A percentile compares a stretch with the other conserved stretches of the same genome.
phyloP scores from a whole-genome alignment of 2,113 vertebrate species.

The Forbesichthys agassizii region DNA sequence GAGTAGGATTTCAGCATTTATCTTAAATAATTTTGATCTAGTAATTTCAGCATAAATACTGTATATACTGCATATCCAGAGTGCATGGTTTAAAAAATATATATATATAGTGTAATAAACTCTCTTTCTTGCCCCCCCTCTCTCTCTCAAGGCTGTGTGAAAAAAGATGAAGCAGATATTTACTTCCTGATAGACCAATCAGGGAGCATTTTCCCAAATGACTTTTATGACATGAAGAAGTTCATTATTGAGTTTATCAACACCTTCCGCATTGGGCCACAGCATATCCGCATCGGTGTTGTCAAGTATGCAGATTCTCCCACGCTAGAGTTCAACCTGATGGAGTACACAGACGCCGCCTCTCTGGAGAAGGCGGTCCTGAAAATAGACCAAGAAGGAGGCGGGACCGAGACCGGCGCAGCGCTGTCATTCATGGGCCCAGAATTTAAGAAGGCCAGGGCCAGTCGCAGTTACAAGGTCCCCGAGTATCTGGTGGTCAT shows the following conservation, averaged over 20 bases:
- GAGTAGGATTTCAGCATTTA: neutral
- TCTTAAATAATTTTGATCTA: neutral
- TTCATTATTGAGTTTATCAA: constrained; percentile 78
- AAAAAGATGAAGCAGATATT: constrained; percentile 84
- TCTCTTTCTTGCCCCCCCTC: constrained; percentile 1
- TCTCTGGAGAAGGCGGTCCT: constrained; percentile 71
- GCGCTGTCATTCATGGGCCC: constrained; percentile 75
- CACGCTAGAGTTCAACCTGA: constrained; percentile 71
- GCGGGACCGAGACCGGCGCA: constrained; percentile 73
- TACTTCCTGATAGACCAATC: constrained; percentile 88
- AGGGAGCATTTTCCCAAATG: constrained; percentile 66
- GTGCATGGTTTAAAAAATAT: too few relatives aligned
- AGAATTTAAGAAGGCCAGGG: constrained; percentile 63
- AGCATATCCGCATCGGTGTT: constrained; percentile 79
- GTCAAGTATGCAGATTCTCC: constrained; percentile 70
- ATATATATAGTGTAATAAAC: neutral
- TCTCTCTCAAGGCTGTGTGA: constrained; percentile 73
- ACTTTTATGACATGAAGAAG: constrained; percentile 82
- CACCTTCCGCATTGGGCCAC: constrained; percentile 74
- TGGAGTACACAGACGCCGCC: constrained; percentile 33
- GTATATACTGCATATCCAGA: neutral
- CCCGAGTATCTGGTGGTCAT: constrained; percentile 79
- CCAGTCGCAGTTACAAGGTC: constrained; percentile 56
- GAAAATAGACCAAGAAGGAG: constrained; percentile 65
- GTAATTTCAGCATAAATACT: neutral